Percentiles rank a stretch among this genome's conserved stretches.
phyloP scores from a whole-genome alignment of 2,113 vertebrate species.

The Tachuris rubrigastra region DNA sequence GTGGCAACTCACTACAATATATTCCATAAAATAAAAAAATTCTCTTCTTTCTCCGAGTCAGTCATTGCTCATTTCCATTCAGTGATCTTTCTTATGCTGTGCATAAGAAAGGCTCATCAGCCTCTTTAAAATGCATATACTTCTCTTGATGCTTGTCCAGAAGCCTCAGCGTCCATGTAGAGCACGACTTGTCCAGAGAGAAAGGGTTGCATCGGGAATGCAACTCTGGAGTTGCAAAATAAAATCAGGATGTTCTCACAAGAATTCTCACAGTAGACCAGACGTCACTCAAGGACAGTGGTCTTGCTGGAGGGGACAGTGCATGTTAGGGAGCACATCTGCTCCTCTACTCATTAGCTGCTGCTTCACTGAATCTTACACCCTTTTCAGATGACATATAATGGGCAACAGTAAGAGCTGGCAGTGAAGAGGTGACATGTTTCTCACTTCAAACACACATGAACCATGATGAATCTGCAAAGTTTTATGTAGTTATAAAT shows the following conservation, averaged over 20 bases:
- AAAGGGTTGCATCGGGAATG: not conserved
- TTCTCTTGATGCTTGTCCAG: not conserved
- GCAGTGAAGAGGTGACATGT: not conserved
- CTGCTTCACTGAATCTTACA: not conserved
- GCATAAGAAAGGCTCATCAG: not conserved
- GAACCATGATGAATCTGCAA: not conserved
- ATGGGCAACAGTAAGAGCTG: not conserved
- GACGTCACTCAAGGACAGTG: not conserved
- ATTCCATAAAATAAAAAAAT: not conserved
- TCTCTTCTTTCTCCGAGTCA: not conserved
- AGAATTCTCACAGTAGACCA: not conserved
- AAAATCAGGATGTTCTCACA: not conserved
- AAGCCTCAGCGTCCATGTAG: not conserved
- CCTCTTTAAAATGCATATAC: not conserved
- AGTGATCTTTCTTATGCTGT: not conserved
- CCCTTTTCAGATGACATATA: not conserved
- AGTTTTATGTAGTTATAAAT: not conserved
- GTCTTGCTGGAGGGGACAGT: not conserved
- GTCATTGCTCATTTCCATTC: rapidly evolving
- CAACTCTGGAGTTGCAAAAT: not conserved
- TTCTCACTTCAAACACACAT: not conserved
- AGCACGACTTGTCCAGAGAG: not conserved
- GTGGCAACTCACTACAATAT: not conserved
- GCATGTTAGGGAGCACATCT: not conserved
- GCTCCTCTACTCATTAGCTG: not conserved